Evolutionary conservation across 2,888 invertebrate species (phyloP).

Genomic region (Syrphus vitripennis): DNA sequence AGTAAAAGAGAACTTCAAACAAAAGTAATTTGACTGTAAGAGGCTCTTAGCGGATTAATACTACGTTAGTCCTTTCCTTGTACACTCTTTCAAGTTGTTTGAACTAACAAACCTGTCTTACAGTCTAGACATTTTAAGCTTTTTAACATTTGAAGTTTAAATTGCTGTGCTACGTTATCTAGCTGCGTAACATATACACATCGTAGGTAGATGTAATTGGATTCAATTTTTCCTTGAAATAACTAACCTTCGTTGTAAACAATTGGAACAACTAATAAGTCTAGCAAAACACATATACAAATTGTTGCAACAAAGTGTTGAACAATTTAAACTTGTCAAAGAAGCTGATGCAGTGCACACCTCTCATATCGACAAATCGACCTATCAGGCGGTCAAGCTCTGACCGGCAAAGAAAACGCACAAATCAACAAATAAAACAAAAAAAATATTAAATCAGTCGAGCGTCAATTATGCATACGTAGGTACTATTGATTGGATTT

Average conservation of each 20-base stretch:
- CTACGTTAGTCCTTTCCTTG: not conserved
- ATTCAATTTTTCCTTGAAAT: slow-evolving; percentile 7
- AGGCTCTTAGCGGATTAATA: too few species aligned
- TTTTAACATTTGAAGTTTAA: not conserved
- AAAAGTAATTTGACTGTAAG: too few species aligned
- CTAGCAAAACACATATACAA: not conserved
- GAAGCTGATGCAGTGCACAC: not conserved
- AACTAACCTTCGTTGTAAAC: not conserved
- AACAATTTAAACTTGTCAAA: slow-evolving; percentile 46
- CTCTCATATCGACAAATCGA: not conserved
- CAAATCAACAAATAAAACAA: not conserved
- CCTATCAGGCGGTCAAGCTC: not conserved
- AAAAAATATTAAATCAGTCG: not conserved
- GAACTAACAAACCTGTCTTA: not conserved
- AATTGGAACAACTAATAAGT: not conserved
- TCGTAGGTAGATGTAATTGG: slow-evolving; percentile 12
- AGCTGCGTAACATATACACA: not conserved
- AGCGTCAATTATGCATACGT: not conserved
- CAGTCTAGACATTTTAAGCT: not conserved
- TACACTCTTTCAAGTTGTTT: not conserved
- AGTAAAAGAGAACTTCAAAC: too few species aligned
- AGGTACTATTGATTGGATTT: slow-evolving; percentile 18
- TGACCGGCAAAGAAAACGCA: not conserved
- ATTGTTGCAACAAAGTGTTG: slow-evolving; percentile 43
- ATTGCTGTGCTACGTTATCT: not conserved